Percentiles rank a stretch among this genome's conserved stretches.
phyloP scores from a whole-genome alignment of 1,140 invertebrate species.

The Calephelis nemesis region DNA sequence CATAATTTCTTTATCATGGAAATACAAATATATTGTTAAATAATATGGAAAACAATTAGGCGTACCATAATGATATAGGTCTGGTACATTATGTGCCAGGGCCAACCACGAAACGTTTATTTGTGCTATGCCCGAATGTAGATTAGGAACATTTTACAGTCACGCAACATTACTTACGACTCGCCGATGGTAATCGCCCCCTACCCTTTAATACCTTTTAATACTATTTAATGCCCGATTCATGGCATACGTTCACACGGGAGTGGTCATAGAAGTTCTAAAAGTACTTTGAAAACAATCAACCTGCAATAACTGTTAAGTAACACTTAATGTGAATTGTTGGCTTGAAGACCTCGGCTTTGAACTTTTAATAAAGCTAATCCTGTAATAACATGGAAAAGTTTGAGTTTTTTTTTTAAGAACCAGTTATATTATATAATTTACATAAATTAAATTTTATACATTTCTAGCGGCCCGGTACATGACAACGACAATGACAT shows the following conservation, averaged over 20 bases:
- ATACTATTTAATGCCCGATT: slow-evolving; percentile 28
- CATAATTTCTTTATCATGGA: background rate
- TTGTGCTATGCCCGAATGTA: slow-evolving; percentile 28
- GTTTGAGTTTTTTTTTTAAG: too few relatives aligned
- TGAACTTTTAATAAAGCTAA: background rate
- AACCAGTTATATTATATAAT: too few relatives aligned
- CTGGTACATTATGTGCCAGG: slow-evolving; percentile 22
- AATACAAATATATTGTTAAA: slow-evolving; percentile 7
- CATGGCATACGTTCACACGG: slow-evolving; percentile 25
- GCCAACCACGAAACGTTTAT: slow-evolving; percentile 27
- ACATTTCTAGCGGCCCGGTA: too few relatives aligned
- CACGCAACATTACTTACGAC: slow-evolving; percentile 30
- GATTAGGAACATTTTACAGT: slow-evolving; percentile 36
- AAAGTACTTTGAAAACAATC: background rate
- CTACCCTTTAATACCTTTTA: slow-evolving; percentile 31
- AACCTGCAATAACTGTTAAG: background rate
- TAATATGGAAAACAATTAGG: slow-evolving; percentile 22
- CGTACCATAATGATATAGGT: slow-evolving; percentile 11
- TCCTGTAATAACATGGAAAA: too few relatives aligned
- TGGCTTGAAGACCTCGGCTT: background rate
- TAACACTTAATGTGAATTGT: background rate
- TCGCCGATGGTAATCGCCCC: slow-evolving; percentile 32
- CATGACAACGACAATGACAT: too few relatives aligned
- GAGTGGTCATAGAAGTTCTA: background rate
- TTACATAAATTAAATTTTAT: too few relatives aligned